These are phyloP conservation scores for Microctonus brassicae DNA, from an alignment of 2,888 invertebrate species.

Conservation along the genomic window DNA sequence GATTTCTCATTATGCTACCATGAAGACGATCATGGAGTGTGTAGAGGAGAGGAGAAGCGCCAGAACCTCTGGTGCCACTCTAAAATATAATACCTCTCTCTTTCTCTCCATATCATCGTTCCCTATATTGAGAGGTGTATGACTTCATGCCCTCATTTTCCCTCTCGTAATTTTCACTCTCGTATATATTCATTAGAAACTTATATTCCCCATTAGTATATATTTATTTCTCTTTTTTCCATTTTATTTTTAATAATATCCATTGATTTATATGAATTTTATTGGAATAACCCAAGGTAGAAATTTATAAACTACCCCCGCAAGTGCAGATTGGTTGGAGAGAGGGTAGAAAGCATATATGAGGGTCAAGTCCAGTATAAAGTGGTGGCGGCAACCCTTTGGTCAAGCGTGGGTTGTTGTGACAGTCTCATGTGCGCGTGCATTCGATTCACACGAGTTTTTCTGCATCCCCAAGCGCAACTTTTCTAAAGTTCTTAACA, in stretches of 20 bases:
- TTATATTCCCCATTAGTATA: neutral
- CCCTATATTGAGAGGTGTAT: neutral
- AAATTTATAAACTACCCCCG: neutral
- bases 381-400: slow-evolving; percentile 28
- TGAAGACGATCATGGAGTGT: slow-evolving; percentile 2
- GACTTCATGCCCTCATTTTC: slow-evolving; percentile 21
- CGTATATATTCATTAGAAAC: slow-evolving; percentile 25
- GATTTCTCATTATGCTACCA: slow-evolving; percentile 9
- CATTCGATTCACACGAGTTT: slow-evolving; percentile 43
- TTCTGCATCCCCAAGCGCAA: neutral
- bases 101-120: neutral
- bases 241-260: neutral
- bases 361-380: slow-evolving; percentile 53
- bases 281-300: neutral
- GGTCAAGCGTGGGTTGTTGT: slow-evolving; percentile 31
- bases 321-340: neutral
- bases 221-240: neutral
- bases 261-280: neutral
- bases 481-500: neutral
- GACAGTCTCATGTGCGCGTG: slow-evolving; percentile 54
- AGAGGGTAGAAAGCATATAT: slow-evolving; percentile 29
- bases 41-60: slow-evolving; percentile 20
- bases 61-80: neutral
- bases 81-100: neutral
- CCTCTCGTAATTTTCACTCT: slow-evolving; percentile 23